Evolutionary conservation across 2,888 invertebrate genomes (phyloP).

Genomic region (Cepaea hortensis): DNA sequence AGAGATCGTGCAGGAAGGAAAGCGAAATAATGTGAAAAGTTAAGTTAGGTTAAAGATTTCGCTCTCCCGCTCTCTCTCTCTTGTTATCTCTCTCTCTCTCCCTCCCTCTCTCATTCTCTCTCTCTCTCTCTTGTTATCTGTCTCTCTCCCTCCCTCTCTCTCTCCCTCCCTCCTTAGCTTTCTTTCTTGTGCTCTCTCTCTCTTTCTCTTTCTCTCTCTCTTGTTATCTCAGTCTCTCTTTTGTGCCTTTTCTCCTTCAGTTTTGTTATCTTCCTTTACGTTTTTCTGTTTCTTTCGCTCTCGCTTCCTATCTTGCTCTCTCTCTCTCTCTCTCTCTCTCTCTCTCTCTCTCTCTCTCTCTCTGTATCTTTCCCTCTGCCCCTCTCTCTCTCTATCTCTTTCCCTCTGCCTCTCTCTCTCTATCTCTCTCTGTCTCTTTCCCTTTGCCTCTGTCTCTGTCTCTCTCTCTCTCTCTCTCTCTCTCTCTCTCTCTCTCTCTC

Average conservation of each 20-base stretch:
- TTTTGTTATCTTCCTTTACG: not conserved
- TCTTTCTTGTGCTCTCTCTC: no score
- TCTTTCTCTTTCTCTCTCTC: not conserved
- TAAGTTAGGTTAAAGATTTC: not conserved
- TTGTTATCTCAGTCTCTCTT: not conserved
- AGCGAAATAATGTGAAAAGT: not conserved
- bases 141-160: not conserved
- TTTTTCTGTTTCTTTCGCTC: not conserved
- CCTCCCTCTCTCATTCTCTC: not conserved
- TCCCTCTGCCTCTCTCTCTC: slow-evolving; percentile 37
- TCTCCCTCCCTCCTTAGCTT: not conserved
- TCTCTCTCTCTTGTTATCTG: not conserved
- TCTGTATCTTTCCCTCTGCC: not conserved
- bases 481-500: slow-evolving; percentile 41
- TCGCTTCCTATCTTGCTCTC: not conserved
- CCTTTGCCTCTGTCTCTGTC: no score
- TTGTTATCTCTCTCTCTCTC: not conserved
- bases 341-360: slow-evolving; percentile 42
- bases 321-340: not conserved
- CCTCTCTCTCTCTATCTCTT: not conserved
- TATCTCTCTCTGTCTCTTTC: slow-evolving; percentile 23
- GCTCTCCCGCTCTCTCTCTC: not conserved
- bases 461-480: not conserved
- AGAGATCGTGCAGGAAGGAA: not conserved
- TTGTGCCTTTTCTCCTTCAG: not conserved